Evolutionary conservation across 2,888 invertebrate genomes (phyloP).

Genomic region (Charanyca ferruginea): DNA sequence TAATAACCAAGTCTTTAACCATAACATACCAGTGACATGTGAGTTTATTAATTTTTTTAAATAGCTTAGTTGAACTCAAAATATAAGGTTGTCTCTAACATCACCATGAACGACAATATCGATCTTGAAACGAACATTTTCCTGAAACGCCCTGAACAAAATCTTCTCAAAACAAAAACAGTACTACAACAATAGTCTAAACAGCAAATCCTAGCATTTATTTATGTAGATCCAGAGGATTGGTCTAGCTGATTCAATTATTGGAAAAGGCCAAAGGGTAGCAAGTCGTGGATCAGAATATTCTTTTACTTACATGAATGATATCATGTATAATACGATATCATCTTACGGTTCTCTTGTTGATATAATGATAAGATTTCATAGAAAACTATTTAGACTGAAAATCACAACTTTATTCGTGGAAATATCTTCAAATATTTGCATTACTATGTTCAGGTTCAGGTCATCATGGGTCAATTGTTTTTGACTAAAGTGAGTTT

Average conservation of each 20-base stretch:
- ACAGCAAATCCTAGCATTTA: slow-evolving; percentile 36
- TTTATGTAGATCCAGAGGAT: slow-evolving; percentile 28
- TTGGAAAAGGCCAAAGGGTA: slow-evolving; percentile 51
- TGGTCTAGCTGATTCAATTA: slow-evolving; percentile 38
- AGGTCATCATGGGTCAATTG: no score
- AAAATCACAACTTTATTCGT: not conserved
- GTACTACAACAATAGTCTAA: slow-evolving; percentile 7
- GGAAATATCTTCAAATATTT: not conserved
- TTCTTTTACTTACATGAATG: slow-evolving; percentile 16
- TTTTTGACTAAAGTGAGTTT: no score
- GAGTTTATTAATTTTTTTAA: no score
- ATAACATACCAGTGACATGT: no score
- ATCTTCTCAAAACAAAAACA: not conserved
- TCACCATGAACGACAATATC: no score
- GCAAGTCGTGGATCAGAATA: slow-evolving; percentile 32
- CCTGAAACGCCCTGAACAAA: not conserved
- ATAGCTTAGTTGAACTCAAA: no score
- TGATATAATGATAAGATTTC: not conserved
- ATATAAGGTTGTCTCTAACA: no score
- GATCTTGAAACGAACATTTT: no score
- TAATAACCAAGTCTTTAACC: no score
- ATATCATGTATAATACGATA: slow-evolving; percentile 4
- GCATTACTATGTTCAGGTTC: not conserved
- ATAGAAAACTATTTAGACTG: not conserved
- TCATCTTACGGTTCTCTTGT: slow-evolving; percentile 2